Percentiles rank a stretch among this genome's conserved stretches.
These are phyloP conservation scores for Turritopsis rubra DNA, from an alignment of 30 jellyfish, hydroid and myxozoan species.

Conservation along the genomic window DNA sequence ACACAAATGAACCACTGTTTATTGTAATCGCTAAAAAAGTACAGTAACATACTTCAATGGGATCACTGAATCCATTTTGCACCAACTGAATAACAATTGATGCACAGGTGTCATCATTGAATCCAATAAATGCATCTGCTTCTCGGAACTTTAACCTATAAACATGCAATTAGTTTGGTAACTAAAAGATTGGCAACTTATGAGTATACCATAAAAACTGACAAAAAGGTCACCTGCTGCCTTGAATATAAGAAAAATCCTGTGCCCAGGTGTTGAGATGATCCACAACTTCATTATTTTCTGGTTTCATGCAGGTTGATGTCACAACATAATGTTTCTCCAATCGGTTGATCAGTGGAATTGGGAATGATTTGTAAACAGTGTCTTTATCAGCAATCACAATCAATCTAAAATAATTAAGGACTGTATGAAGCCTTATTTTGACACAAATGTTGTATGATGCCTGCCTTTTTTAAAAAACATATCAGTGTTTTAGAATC, in stretches of 20 bases:
- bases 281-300: conserved; percentile 12
- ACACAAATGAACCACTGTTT: neutral
- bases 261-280: conserved; percentile 42
- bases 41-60: conserved; percentile 26
- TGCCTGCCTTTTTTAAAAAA: too few species aligned
- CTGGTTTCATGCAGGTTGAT: conserved; percentile 35
- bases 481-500: neutral
- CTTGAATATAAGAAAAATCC: conserved; percentile 24
- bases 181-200: neutral
- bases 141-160: neutral
- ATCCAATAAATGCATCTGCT: conserved; percentile 56
- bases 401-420: conserved; percentile 30
- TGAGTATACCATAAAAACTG: neutral
- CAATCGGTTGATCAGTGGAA: conserved; percentile 72
- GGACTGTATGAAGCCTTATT: neutral
- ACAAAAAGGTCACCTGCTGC: conserved; percentile 14
- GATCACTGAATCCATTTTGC: neutral
- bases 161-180: neutral
- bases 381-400: conserved; percentile 66
- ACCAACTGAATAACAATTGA: conserved; percentile 31
- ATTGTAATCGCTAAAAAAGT: neutral
- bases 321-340: conserved; percentile 67
- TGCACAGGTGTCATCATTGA: conserved; percentile 49
- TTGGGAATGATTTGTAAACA: conserved; percentile 64
- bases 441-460: too few species aligned